phyloP scores from a whole-genome alignment of 2,888 invertebrate genomes.

The Drosophila flavopinicola region DNA sequence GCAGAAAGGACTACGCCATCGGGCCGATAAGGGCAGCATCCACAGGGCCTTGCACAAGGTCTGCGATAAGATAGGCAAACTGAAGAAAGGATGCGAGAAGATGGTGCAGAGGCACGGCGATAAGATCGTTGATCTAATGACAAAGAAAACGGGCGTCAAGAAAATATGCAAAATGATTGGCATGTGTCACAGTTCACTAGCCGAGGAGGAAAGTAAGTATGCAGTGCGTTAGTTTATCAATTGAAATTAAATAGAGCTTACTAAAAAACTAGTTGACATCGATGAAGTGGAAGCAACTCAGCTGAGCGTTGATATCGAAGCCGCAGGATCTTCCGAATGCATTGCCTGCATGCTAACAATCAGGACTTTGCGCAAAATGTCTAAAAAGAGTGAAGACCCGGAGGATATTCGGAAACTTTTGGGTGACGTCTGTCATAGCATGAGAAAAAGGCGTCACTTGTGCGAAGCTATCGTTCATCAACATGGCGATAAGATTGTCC shows the following conservation, averaged over 20 bases:
- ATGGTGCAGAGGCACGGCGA: slow-evolving; percentile 2
- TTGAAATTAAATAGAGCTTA: too few relatives aligned
- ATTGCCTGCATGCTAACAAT: too few relatives aligned
- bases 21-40: slow-evolving; percentile 10
- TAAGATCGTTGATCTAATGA: slow-evolving; percentile 16
- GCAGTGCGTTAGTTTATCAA: background rate
- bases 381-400: too few relatives aligned
- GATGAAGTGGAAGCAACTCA: too few relatives aligned
- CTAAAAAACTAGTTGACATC: background rate
- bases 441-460: too few relatives aligned
- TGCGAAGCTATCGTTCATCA: too few relatives aligned
- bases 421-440: too few relatives aligned
- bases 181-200: background rate
- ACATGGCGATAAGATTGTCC: too few relatives aligned
- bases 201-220: slow-evolving; percentile 21
- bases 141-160: background rate
- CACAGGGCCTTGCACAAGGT: slow-evolving; percentile 10
- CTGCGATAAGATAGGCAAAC: slow-evolving; percentile 5
- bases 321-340: too few relatives aligned
- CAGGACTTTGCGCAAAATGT: too few relatives aligned
- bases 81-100: background rate
- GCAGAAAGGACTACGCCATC: background rate
- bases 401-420: too few relatives aligned
- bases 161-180: slow-evolving; percentile 19
- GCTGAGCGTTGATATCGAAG: too few relatives aligned